Percentiles rank a stretch among this genome's conserved stretches.
phyloP scores from a whole-genome alignment of 1,140 invertebrate species.

The Kradibia gibbosae region DNA sequence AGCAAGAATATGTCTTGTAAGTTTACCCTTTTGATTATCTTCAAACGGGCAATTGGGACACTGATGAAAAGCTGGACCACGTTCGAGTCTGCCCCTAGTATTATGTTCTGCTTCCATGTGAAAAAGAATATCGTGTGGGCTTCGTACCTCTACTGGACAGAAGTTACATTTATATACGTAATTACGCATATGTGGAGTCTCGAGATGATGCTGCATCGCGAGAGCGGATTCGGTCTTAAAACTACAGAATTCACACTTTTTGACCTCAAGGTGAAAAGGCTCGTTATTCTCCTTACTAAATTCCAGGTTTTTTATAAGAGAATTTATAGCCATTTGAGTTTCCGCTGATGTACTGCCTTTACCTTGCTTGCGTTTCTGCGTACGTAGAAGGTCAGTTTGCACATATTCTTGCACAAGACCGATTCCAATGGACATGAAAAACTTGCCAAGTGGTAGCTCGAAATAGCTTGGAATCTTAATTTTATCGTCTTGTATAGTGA shows the following conservation, averaged over 20 bases:
- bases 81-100: conserved; percentile 85
- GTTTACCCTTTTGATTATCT: conserved; percentile 94
- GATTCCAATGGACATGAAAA: conserved; percentile 93
- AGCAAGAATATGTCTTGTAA: conserved; percentile 89
- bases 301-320: conserved; percentile 86
- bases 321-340: conserved; percentile 85
- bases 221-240: conserved; percentile 93
- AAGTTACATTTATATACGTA: conserved; percentile 91
- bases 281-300: conserved; percentile 92
- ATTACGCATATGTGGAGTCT: conserved; percentile 93
- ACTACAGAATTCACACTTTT: conserved; percentile 92
- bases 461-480: conserved; percentile 78
- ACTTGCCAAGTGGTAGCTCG: conserved; percentile 89
- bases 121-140: conserved; percentile 89
- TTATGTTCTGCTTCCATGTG: conserved; percentile 94
- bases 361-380: conserved; percentile 86
- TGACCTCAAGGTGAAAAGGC: conserved; percentile 84
- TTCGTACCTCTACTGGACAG: conserved; percentile 86
- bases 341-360: conserved; percentile 77
- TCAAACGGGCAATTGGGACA: conserved; percentile 96
- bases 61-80: conserved; percentile 90
- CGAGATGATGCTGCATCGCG: conserved; percentile 91
- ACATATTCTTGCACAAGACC: conserved; percentile 94
- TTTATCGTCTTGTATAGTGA: conserved; percentile 61
- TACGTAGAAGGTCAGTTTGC: conserved; percentile 89